A percentile compares a stretch with the other conserved stretches of the same genome.
Evolutionary conservation across 2,888 invertebrate genomes (phyloP).

Genomic region (Epicampocera succincta): DNA sequence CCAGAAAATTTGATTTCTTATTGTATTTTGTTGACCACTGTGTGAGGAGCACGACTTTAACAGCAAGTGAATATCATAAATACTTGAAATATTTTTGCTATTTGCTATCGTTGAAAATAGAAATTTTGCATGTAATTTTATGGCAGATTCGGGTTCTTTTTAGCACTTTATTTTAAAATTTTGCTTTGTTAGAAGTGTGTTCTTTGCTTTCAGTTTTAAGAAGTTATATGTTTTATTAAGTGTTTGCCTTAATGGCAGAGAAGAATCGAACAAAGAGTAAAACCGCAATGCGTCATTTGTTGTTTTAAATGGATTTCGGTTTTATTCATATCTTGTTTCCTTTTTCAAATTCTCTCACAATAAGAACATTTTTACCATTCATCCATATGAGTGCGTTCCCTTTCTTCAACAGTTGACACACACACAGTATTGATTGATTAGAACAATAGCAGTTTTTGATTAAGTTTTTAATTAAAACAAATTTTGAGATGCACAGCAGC

Average conservation of each 20-base stretch:
- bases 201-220: conserved; percentile 54
- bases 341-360: conserved; percentile 11
- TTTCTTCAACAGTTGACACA: conserved; percentile 52
- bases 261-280: conserved; percentile 50
- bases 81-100: conserved; percentile 60
- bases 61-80: conserved; percentile 51
- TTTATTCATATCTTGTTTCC: conserved; percentile 29
- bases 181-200: conserved; percentile 17
- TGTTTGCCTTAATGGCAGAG: conserved; percentile 46
- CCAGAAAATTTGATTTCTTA: no score
- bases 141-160: conserved; percentile 45
- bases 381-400: background rate
- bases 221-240: conserved; percentile 50
- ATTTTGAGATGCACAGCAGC: background rate
- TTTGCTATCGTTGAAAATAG: conserved; percentile 53
- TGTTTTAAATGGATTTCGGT: conserved; percentile 52
- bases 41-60: conserved; percentile 1
- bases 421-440: conserved; percentile 47
- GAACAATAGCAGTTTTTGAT: conserved; percentile 40
- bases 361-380: background rate
- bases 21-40: conserved; percentile 15
- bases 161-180: conserved; percentile 3
- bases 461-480: conserved; percentile 23
- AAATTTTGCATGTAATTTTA: conserved; percentile 60
- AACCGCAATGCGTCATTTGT: conserved; percentile 69